Evolutionary conservation across 2,113 vertebrate species (phyloP).

Genomic region (Myrmecophaga tridactyla): DNA sequence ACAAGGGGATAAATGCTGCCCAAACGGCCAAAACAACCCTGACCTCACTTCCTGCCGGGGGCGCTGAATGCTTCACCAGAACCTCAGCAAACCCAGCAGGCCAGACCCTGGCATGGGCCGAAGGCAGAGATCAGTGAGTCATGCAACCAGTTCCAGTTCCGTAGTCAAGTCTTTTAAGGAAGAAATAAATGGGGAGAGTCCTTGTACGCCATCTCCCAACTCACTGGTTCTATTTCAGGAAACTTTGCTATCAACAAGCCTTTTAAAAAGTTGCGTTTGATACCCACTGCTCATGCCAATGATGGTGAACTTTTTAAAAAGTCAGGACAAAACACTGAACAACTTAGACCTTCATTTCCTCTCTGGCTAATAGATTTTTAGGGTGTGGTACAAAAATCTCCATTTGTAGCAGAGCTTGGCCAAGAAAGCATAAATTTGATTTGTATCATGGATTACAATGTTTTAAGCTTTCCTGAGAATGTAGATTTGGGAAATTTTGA

Average conservation of each 20-base stretch:
- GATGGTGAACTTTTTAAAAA: background rate
- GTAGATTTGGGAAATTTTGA: background rate
- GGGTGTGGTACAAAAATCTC: background rate
- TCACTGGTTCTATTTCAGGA: background rate
- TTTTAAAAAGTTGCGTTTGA: background rate
- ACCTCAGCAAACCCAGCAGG: background rate
- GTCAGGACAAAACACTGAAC: background rate
- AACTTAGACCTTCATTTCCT: slow-evolving; percentile 5
- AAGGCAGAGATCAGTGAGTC: background rate
- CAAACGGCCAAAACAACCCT: slow-evolving; percentile 68
- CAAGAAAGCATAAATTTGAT: background rate
- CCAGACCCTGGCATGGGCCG: background rate
- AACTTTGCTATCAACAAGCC: background rate
- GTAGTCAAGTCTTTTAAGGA: background rate
- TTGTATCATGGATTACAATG: background rate
- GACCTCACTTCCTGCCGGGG: slow-evolving; percentile 63
- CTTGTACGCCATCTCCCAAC: background rate
- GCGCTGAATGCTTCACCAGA: background rate
- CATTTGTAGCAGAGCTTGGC: background rate
- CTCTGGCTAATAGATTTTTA: background rate
- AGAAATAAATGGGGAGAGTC: background rate
- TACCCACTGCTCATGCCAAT: background rate
- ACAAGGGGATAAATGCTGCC: slow-evolving; percentile 28
- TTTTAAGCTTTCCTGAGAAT: slow-evolving; percentile 9
- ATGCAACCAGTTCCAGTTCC: background rate